phyloP scores from a whole-genome alignment of 2,113 vertebrate species.

The Vulpes ferrilata region DNA sequence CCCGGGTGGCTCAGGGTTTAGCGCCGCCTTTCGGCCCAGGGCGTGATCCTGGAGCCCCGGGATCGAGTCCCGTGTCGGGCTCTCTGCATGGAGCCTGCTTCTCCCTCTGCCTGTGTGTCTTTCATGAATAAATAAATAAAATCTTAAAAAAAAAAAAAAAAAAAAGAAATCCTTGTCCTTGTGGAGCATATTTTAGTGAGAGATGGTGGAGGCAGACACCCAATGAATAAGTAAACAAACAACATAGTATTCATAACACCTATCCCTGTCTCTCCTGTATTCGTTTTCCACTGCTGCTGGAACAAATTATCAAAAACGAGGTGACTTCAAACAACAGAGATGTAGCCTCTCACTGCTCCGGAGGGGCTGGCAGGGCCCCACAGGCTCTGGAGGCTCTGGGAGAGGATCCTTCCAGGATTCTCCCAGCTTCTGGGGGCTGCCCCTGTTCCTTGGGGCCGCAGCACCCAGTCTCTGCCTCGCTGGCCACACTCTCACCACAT shows the following conservation, averaged over 20 bases:
- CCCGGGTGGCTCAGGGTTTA: too few relatives aligned
- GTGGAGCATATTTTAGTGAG: not conserved
- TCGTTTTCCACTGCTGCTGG: not conserved
- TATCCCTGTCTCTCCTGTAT: not conserved
- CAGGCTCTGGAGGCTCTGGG: not conserved
- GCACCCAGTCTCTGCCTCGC: not conserved
- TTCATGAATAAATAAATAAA: too few relatives aligned
- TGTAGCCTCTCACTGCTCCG: not conserved
- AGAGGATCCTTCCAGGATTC: not conserved
- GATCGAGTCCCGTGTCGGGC: too few relatives aligned
- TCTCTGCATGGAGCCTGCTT: too few relatives aligned
- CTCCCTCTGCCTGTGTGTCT: too few relatives aligned
- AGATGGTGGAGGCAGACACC: rapidly evolving
- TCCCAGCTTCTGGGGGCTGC: not conserved
- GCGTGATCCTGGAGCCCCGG: too few relatives aligned
- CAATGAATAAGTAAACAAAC: too few relatives aligned
- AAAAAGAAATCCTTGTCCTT: not conserved
- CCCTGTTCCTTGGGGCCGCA: not conserved
- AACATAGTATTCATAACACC: not conserved
- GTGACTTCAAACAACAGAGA: not conserved
- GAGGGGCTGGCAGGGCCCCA: rapidly evolving
- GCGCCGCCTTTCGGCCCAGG: too few relatives aligned
- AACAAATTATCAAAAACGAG: not conserved
- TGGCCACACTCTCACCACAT: not conserved
- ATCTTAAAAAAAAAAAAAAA: too few relatives aligned